These are phyloP conservation scores for Drosophila testacea DNA, from an alignment of 2,888 invertebrate species.

Conservation along the genomic window DNA sequence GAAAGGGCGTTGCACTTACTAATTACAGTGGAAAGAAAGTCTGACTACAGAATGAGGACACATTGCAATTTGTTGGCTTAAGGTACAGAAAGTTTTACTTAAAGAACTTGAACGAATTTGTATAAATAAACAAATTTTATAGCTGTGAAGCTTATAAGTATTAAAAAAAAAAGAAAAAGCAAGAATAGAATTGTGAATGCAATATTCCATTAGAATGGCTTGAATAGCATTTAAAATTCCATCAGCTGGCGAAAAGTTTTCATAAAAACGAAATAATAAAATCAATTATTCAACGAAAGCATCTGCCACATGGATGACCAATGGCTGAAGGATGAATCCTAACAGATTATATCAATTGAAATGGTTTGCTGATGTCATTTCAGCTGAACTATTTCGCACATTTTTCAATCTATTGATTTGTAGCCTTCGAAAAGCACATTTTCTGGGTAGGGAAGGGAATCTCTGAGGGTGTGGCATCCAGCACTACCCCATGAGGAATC, in stretches of 20 bases:
- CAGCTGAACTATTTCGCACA: constrained; percentile 65
- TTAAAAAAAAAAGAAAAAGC: background rate
- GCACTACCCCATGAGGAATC: background rate
- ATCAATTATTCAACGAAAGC: constrained; percentile 20
- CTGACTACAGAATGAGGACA: no score
- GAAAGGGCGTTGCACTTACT: no score
- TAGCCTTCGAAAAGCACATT: constrained; percentile 47
- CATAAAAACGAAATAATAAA: constrained; percentile 30
- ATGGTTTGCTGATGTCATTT: constrained; percentile 46
- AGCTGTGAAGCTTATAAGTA: background rate
- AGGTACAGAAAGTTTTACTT: no score
- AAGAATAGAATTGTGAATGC: background rate
- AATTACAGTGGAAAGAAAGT: no score
- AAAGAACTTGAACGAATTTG: no score
- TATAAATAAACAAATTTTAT: background rate
- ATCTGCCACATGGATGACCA: constrained; percentile 13
- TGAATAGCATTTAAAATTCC: background rate
- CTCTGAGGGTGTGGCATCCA: constrained; percentile 9
- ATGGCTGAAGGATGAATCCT: constrained; percentile 6
- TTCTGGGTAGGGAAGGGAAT: background rate
- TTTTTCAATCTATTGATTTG: constrained; percentile 74
- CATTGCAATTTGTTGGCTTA: no score
- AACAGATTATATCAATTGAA: constrained; percentile 16
- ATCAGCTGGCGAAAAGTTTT: constrained; percentile 12
- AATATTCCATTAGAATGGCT: background rate